Percentiles rank a stretch among this genome's conserved stretches.
phyloP scores from a whole-genome alignment of 1,140 invertebrate species.

The Drosophila bifasciata region DNA sequence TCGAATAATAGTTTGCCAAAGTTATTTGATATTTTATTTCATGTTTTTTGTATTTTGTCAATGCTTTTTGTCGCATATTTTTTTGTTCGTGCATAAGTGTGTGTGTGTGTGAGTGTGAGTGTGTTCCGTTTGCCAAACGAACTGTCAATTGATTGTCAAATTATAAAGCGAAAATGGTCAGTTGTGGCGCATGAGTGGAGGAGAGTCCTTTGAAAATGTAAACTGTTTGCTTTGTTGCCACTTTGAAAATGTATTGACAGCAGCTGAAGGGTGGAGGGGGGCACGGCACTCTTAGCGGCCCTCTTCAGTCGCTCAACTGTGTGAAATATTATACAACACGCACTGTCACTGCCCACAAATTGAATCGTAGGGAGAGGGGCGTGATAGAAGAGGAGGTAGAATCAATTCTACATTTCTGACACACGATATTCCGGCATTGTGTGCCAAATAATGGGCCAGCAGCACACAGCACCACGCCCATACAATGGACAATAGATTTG shows the following conservation, averaged over 20 bases:
- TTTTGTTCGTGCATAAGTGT: slow-evolving; percentile 25
- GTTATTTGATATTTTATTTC: slow-evolving; percentile 74
- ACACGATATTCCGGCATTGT: slow-evolving; percentile 72
- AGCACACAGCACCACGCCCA: slow-evolving; percentile 41
- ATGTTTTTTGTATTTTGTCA: slow-evolving; percentile 62
- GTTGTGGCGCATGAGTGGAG: slow-evolving; percentile 29
- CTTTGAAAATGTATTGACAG: slow-evolving; percentile 55
- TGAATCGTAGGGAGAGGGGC: slow-evolving; percentile 9
- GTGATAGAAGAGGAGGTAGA: slow-evolving; percentile 18
- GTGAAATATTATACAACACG: slow-evolving; percentile 75
- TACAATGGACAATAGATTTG: slow-evolving; percentile 51
- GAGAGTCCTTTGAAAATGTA: slow-evolving; percentile 65
- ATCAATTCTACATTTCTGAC: slow-evolving; percentile 66
- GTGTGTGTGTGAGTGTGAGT: slow-evolving; percentile 46
- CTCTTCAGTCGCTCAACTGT: slow-evolving; percentile 72
- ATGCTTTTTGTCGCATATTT: slow-evolving; percentile 64
- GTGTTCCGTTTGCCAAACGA: slow-evolving; percentile 67
- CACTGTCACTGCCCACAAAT: slow-evolving; percentile 48
- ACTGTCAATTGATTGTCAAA: slow-evolving; percentile 82
- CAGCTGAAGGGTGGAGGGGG: slow-evolving; percentile 10
- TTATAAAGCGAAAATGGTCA: slow-evolving; percentile 69
- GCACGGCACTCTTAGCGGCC: slow-evolving; percentile 21
- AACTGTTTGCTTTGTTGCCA: slow-evolving; percentile 70
- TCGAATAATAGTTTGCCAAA: slow-evolving; percentile 37
- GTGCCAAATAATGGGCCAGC: slow-evolving; percentile 34